Evolutionary conservation across 2,888 invertebrate species (phyloP).

Genomic region (Oligia latruncula): DNA sequence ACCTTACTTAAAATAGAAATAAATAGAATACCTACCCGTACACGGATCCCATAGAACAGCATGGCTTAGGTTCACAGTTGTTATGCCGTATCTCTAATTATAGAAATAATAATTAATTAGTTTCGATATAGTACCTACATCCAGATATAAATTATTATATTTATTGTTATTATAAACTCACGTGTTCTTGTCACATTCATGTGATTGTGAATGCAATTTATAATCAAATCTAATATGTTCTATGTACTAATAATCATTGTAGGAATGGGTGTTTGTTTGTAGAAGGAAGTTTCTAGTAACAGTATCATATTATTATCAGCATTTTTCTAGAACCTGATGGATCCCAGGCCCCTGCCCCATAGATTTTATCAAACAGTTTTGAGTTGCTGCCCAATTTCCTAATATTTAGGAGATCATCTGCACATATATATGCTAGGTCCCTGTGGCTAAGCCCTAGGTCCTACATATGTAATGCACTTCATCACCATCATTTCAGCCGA

Average conservation of each 20-base stretch:
- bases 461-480: no score
- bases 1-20: neutral
- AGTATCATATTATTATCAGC: neutral
- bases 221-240: slow-evolving; percentile 19
- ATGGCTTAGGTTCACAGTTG: neutral
- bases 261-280: neutral
- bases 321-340: neutral
- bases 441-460: neutral
- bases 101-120: slow-evolving; percentile 4
- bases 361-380: neutral
- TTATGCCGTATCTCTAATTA: neutral
- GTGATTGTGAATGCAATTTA: slow-evolving; percentile 8
- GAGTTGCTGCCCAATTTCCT: no score
- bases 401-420: neutral
- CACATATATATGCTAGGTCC: neutral
- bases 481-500: no score
- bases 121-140: neutral
- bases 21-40: neutral
- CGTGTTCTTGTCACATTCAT: slow-evolving; percentile 32
- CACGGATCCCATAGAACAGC: neutral
- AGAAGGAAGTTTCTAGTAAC: neutral
- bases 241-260: neutral
- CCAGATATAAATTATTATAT: neutral
- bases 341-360: neutral
- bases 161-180: slow-evolving; percentile 21